Percentiles rank a stretch among this genome's conserved stretches.
These are phyloP conservation scores for Pristionchus mayeri DNA, from an alignment of 2,888 invertebrate species.

Conservation along the genomic window DNA sequence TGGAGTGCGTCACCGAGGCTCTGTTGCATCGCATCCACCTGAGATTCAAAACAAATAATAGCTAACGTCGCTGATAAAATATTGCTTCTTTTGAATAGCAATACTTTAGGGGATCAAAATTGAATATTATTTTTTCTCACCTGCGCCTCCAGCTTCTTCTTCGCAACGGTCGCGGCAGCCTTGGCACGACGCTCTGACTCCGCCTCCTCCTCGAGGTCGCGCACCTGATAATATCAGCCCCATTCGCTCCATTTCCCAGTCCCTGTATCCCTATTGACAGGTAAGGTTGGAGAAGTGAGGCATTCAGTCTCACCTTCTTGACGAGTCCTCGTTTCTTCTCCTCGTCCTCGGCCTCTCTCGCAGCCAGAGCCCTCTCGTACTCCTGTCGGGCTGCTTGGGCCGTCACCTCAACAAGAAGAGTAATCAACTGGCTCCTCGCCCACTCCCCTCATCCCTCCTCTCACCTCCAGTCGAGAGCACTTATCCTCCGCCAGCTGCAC, in stretches of 20 bases:
- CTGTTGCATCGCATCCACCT: constrained; percentile 81
- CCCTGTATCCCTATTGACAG: not conserved
- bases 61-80: too few relatives aligned
- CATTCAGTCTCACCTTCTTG: constrained; percentile 85
- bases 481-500: constrained; percentile 96
- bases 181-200: constrained; percentile 84
- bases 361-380: constrained; percentile 90
- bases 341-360: constrained; percentile 94
- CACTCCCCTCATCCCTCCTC: not conserved
- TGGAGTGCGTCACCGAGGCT: constrained; percentile 79
- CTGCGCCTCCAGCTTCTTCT: constrained; percentile 81
- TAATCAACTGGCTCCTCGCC: constrained; percentile 76
- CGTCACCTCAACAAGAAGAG: constrained; percentile 55
- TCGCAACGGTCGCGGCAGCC: constrained; percentile 81
- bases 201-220: constrained; percentile 90
- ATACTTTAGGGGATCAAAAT: too few relatives aligned
- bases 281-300: too few relatives aligned
- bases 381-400: constrained; percentile 86
- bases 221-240: too few relatives aligned
- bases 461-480: constrained; percentile 89
- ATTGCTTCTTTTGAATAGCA: too few relatives aligned
- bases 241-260: too few relatives aligned
- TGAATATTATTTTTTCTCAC: not conserved
- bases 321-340: constrained; percentile 90
- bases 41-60: not conserved